Percentiles rank a stretch among this genome's conserved stretches.
Conservation (phyloP, 2,797 vertebrate genomes). For the Danio jaintianensis region DNA sequence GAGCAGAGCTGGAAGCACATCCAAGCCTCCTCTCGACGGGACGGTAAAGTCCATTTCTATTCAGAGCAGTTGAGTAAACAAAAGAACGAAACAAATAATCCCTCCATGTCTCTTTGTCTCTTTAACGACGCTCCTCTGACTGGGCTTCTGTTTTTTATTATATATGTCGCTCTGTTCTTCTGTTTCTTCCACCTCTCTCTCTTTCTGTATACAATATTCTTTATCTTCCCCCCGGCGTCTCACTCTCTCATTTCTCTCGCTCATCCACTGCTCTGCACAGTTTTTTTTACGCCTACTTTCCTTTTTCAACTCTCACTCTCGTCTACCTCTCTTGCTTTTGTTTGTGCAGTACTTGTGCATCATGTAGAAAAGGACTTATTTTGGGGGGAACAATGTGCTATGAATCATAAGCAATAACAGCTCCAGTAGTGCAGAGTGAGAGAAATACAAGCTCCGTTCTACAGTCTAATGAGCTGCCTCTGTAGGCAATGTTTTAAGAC, state of each 20-base stretch:
- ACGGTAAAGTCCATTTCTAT: slow-evolving; percentile 53
- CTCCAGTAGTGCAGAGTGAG: slow-evolving; percentile 11
- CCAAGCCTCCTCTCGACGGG: slow-evolving; percentile 65
- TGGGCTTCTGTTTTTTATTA: slow-evolving; percentile 46
- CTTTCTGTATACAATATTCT: slow-evolving; percentile 23
- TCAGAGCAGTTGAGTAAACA: slow-evolving; percentile 66
- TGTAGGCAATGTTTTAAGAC: background rate
- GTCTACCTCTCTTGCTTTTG: slow-evolving; percentile 11
- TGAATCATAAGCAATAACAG: slow-evolving; percentile 51
- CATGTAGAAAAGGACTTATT: slow-evolving; percentile 29
- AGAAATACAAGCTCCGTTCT: background rate
- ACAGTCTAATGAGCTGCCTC: slow-evolving; percentile 34
- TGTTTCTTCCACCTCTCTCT: slow-evolving; percentile 26
- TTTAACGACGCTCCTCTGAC: slow-evolving; percentile 53
- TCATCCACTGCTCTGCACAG: background rate
- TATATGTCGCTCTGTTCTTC: slow-evolving; percentile 34
- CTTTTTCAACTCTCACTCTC: slow-evolving; percentile 7
- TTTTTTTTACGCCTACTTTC: background rate
- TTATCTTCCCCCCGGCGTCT: slow-evolving; percentile 3
- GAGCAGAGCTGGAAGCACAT: slow-evolving; percentile 63
- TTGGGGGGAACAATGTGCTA: slow-evolving; percentile 17
- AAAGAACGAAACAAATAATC: slow-evolving; percentile 42
- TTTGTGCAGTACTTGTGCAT: slow-evolving; percentile 2
- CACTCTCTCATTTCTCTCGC: slow-evolving; percentile 13
- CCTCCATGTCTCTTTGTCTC: slow-evolving; percentile 21